A percentile compares a stretch with the other conserved stretches of the same genome.
Evolutionary conservation across 2,113 vertebrate genomes (phyloP).

Genomic region (Mastomys natalensis): DNA sequence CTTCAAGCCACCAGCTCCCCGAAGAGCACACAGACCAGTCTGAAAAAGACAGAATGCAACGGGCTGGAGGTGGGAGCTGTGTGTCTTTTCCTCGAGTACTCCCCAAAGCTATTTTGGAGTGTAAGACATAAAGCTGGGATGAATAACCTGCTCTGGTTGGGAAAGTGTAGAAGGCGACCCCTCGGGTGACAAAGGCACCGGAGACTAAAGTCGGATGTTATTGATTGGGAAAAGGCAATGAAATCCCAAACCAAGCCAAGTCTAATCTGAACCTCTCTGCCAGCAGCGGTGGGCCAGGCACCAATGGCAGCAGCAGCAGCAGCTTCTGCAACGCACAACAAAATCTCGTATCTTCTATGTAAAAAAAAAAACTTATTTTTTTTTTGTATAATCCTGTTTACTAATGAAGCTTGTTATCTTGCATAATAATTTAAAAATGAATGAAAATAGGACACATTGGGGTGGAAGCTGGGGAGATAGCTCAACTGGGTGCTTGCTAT

Average conservation of each 20-base stretch:
- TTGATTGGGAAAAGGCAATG: not conserved
- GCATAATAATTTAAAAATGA: not conserved
- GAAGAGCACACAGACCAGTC: not conserved
- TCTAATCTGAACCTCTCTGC: not conserved
- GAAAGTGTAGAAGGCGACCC: not conserved
- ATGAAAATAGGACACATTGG: no score
- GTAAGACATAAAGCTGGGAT: not conserved
- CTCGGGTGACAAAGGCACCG: not conserved
- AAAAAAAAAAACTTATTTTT: not conserved
- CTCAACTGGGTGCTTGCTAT: not conserved
- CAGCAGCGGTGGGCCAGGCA: not conserved
- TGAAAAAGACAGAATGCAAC: not conserved
- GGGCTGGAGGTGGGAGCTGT: not conserved
- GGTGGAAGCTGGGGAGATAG: not conserved
- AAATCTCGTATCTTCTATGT: not conserved
- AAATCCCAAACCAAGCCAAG: not conserved
- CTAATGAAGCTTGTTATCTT: not conserved
- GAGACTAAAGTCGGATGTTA: not conserved
- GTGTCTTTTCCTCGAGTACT: not conserved
- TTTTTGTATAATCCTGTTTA: not conserved
- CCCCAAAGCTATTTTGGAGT: not conserved
- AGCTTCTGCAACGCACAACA: not conserved
- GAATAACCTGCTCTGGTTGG: not conserved
- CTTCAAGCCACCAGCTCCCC: not conserved
- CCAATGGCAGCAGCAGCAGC: not conserved